Percentiles rank a stretch among this genome's conserved stretches.
phyloP scores from a whole-genome alignment of 1,140 invertebrate genomes.

The Planococcus citri region DNA sequence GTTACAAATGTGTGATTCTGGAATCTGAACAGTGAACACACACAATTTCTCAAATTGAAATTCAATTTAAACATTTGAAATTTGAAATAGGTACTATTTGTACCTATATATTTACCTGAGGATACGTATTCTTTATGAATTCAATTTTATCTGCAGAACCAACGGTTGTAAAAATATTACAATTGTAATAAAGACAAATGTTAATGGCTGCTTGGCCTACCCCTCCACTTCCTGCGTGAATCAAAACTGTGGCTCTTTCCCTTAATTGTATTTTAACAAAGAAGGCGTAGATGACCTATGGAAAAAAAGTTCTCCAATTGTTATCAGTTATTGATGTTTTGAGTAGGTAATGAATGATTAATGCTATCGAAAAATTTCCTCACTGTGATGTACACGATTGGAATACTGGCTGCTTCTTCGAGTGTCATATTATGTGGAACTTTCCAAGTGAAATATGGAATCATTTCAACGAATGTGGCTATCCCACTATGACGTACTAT shows the following conservation, averaged over 20 bases:
- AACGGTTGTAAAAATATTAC: slow-evolving; percentile 59
- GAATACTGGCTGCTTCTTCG: slow-evolving; percentile 45
- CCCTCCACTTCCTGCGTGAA: slow-evolving; percentile 61
- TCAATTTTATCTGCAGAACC: slow-evolving; percentile 53
- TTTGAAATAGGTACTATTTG: too few species aligned
- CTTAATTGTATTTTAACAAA: slow-evolving; percentile 40
- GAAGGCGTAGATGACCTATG: slow-evolving; percentile 58
- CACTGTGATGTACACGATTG: slow-evolving; percentile 32
- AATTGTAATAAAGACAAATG: too few species aligned
- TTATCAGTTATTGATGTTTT: background rate
- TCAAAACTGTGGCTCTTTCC: slow-evolving; percentile 50
- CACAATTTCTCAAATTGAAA: too few species aligned
- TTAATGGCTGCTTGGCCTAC: slow-evolving; percentile 71
- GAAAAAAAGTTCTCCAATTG: slow-evolving; percentile 8
- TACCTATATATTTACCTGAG: too few species aligned
- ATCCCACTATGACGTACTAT: too few species aligned
- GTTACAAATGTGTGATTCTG: slow-evolving; percentile 53
- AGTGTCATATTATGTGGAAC: slow-evolving; percentile 41
- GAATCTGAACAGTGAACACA: too few species aligned
- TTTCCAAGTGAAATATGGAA: slow-evolving; percentile 33
- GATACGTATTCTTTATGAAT: slow-evolving; percentile 51
- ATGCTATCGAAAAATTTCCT: too few species aligned
- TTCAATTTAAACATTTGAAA: too few species aligned
- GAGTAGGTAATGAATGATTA: too few species aligned
- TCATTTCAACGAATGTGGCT: background rate